Percentiles rank a stretch among this genome's conserved stretches.
These are phyloP conservation scores for Micromussa lordhowensis DNA, from an alignment of 92 coral and sea anemone genomes.

Conservation along the genomic window DNA sequence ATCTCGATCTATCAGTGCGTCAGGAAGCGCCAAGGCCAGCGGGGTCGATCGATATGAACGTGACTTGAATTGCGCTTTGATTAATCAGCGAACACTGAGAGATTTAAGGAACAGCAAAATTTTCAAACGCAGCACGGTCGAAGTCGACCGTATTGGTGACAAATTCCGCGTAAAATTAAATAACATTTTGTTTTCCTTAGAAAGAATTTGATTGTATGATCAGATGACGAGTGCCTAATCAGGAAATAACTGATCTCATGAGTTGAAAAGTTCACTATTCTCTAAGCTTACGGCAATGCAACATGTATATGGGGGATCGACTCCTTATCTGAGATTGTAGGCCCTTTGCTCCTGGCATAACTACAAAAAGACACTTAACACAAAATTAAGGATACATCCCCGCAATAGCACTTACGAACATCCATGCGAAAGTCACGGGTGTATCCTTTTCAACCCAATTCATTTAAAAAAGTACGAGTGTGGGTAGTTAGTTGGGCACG, in stretches of 20 bases:
- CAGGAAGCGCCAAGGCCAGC: neutral
- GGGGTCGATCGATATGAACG: neutral
- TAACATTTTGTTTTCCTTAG: neutral
- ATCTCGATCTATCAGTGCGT: neutral
- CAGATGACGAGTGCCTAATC: neutral
- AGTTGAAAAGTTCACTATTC: neutral
- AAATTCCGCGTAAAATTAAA: slow-evolving; percentile 23
- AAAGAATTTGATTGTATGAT: neutral
- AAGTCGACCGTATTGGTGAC: neutral
- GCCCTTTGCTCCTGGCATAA: too few relatives aligned
- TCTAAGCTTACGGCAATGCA: too few relatives aligned
- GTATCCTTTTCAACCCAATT: too few relatives aligned
- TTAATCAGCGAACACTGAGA: neutral
- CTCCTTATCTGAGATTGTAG: too few relatives aligned
- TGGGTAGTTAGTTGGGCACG: too few relatives aligned
- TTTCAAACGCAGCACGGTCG: neutral
- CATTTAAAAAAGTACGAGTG: too few relatives aligned
- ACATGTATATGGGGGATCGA: too few relatives aligned
- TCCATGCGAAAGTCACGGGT: too few relatives aligned
- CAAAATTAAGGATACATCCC: too few relatives aligned
- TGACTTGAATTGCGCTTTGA: slow-evolving; percentile 7
- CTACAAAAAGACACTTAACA: too few relatives aligned
- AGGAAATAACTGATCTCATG: neutral
- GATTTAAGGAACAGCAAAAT: neutral
- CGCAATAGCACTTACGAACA: too few relatives aligned